Evolutionary conservation across 37 sponge, comb jelly and placozoan genomes (phyloP).

Genomic region (Dysidea cf. avara): DNA sequence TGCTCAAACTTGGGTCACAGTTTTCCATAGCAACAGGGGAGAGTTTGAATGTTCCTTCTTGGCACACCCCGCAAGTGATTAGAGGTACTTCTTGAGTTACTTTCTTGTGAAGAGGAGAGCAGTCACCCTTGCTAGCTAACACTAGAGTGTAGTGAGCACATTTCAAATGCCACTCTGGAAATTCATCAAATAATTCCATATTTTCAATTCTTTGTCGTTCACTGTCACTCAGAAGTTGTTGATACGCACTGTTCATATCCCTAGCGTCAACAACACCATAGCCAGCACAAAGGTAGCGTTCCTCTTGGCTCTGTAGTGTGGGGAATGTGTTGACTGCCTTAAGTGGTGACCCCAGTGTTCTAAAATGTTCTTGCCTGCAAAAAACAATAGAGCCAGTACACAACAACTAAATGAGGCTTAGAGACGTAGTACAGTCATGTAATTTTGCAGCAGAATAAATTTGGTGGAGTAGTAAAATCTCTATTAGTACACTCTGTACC

Average conservation of each 20-base stretch:
- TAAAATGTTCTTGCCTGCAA: constrained; percentile 53
- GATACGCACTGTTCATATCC: constrained; percentile 78
- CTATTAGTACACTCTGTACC: no score
- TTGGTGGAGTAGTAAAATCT: no score
- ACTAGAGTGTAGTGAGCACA: constrained; percentile 74
- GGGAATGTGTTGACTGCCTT: constrained; percentile 39
- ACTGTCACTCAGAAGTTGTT: constrained; percentile 5
- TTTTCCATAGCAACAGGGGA: no score
- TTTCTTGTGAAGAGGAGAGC: neutral
- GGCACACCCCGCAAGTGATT: no score
- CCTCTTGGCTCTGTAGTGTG: constrained; percentile 23
- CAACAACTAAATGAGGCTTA: no score
- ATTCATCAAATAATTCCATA: constrained; percentile 89
- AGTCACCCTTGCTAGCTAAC: constrained; percentile 24
- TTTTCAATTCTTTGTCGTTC: constrained; percentile 35
- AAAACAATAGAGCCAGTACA: no score
- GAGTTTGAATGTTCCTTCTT: no score
- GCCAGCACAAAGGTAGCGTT: constrained; percentile 49
- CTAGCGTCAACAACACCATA: constrained; percentile 37
- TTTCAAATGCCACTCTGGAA: constrained; percentile 84
- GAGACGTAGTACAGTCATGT: no score
- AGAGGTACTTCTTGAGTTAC: no score
- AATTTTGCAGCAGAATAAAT: no score
- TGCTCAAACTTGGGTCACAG: neutral
- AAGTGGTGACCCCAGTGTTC: constrained; percentile 51